Base-by-base conservation (phyloP, 2,113 vertebrate genomes). In the Anhinga rufa region DNA sequence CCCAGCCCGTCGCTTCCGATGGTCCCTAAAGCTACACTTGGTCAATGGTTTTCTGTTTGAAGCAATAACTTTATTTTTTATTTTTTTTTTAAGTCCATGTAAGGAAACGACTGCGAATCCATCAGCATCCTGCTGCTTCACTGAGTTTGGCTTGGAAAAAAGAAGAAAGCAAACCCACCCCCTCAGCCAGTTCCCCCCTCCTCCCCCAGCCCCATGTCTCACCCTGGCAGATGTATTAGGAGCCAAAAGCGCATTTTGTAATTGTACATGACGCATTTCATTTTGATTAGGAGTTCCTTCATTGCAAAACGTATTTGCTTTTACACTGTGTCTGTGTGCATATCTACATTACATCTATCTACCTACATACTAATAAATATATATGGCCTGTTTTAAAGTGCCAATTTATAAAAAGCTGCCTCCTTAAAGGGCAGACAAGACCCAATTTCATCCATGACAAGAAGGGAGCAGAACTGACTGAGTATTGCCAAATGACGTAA, bases 401-500 rank as follows among this genome's bases (percentile, higher is more conserved):
- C 98, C 98, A 98, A 96, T 97, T 98, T 92, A 88, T 91, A 97
- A 94, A 97, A 97, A 97, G 94, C 97, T 16, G 42, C 97, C 97
- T 97, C 96, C 88, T 95, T 62, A 88, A 90, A 93, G 97, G 98
- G 96, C 97, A 94, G 97, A 84, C 97, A 93, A 97, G 97, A 98
- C 97, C 98, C 97, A 97, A 96, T 97, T 97, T 97, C 77, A 97
- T 98, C 98, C 96, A 95, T 98, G 98, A 98, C 98, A 98, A 98
- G 98, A 98, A 98, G 97, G 97, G 98, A 98, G 98, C 98, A 98
- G 98, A 98, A 97, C 0, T n/a, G 94, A 97, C 97, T 97, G 96
- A 98, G 97, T 97, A 98, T 98, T 97, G 97, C 98, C 98, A 98
- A 98, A 98, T 97, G 97, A 98, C 96, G 38, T 96, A 96, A 97